These are phyloP conservation scores for Thalassarche chlororhynchos DNA, from an alignment of 2,113 vertebrate species.

Conservation along the genomic window DNA sequence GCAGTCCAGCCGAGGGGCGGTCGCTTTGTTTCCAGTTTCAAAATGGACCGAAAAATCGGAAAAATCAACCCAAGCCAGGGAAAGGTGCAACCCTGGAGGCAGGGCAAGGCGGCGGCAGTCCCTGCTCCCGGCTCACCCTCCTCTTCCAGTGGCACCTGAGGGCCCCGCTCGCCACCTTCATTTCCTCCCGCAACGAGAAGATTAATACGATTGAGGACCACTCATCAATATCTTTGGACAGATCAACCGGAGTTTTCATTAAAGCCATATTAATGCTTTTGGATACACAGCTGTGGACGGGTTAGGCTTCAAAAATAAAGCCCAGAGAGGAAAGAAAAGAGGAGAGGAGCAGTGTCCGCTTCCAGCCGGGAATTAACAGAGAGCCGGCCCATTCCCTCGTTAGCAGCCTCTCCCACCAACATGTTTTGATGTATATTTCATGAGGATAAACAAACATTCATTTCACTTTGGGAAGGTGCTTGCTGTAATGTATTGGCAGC, in stretches of 20 bases:
- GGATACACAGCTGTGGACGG: slow-evolving; percentile 75
- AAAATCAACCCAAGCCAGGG: background rate
- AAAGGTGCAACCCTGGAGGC: background rate
- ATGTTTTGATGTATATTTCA: slow-evolving; percentile 85
- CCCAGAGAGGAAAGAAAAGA: background rate
- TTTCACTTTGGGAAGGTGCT: slow-evolving; percentile 89
- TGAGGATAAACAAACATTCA: slow-evolving; percentile 93
- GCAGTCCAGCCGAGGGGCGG: background rate
- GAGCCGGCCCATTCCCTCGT: slow-evolving; percentile 22
- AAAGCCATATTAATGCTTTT: slow-evolving; percentile 79
- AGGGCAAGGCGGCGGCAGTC: background rate
- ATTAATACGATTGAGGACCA: slow-evolving; percentile 74
- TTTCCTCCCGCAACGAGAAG: slow-evolving; percentile 76
- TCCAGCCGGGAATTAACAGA: slow-evolving; percentile 27
- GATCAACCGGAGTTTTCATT: slow-evolving; percentile 83
- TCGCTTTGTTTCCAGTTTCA: background rate
- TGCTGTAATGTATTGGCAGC: slow-evolving; percentile 87
- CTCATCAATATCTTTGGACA: slow-evolving; percentile 85
- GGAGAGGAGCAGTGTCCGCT: background rate
- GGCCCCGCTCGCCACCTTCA: slow-evolving; percentile 50
- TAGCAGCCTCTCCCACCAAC: slow-evolving; percentile 65
- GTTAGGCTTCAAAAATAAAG: slow-evolving; percentile 57
- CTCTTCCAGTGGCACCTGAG: slow-evolving; percentile 52
- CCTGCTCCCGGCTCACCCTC: background rate
- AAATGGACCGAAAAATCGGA: background rate